A percentile compares a stretch with the other conserved stretches of the same genome.
phyloP scores from a whole-genome alignment of 2,888 invertebrate species.

The Galeopsomyia nigrocyanea region DNA sequence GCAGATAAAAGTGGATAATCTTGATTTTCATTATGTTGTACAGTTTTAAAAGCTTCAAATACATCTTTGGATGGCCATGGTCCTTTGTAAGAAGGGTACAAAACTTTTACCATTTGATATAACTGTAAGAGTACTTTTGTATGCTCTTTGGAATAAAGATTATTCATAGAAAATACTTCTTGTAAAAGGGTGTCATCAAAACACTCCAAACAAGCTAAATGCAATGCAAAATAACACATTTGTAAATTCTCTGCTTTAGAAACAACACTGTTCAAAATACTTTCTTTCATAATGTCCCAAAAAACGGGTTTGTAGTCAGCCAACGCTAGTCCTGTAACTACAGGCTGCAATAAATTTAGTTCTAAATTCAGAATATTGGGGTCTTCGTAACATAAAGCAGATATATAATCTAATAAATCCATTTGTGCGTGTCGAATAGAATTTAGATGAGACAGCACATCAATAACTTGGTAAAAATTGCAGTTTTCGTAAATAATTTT shows the following conservation, averaged over 20 bases:
- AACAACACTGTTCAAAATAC: constrained; percentile 66
- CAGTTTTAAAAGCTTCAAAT: constrained; percentile 64
- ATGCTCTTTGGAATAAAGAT: constrained; percentile 49
- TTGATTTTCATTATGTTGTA: constrained; percentile 63
- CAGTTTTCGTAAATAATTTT: constrained; percentile 50
- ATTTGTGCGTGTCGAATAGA: constrained; percentile 69
- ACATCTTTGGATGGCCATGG: constrained; percentile 68
- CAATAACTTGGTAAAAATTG: constrained; percentile 45
- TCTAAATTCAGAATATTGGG: constrained; percentile 67
- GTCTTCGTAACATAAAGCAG: constrained; percentile 69
- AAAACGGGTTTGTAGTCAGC: constrained; percentile 74
- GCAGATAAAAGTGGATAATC: constrained; percentile 69
- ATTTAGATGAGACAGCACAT: constrained; percentile 40
- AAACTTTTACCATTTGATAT: constrained; percentile 71
- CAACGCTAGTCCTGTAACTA: constrained; percentile 73
- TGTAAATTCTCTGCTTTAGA: constrained; percentile 56
- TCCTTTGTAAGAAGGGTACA: constrained; percentile 68
- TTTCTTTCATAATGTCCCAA: constrained; percentile 71
- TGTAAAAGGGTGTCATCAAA: constrained; percentile 72
- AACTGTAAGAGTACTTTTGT: constrained; percentile 68
- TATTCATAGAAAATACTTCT: constrained; percentile 69
- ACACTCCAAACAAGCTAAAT: constrained; percentile 74
- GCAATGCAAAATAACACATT: constrained; percentile 71
- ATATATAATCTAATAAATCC: constrained; percentile 73
- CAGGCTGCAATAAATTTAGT: constrained; percentile 68